Conservation (phyloP, 1,140 invertebrate genomes). For the Drosophila navojoa region DNA sequence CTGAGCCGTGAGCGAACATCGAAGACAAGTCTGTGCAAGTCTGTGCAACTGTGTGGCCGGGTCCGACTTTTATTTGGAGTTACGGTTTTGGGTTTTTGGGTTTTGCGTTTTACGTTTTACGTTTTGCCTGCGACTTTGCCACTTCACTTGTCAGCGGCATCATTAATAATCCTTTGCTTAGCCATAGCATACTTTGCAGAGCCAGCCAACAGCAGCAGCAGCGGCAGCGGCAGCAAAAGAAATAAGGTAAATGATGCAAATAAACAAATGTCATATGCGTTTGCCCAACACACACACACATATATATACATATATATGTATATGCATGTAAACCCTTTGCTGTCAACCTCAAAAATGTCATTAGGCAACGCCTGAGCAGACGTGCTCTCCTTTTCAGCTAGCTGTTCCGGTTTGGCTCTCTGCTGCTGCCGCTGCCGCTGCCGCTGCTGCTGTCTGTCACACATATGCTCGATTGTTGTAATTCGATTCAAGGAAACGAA, state of each 20-base stretch:
- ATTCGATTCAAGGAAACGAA: conserved; percentile 67
- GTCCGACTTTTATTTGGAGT: not conserved
- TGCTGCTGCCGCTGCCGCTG: no score
- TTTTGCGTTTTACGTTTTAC: not conserved
- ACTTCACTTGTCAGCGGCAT: conserved; percentile 80
- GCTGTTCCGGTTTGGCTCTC: conserved; percentile 11
- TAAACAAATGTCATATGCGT: conserved; percentile 83
- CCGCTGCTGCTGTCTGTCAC: conserved; percentile 26
- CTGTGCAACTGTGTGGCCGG: not conserved
- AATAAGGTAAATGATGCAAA: conserved; percentile 83
- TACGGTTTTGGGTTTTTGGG: not conserved
- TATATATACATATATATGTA: conserved; percentile 8
- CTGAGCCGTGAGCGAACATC: no score
- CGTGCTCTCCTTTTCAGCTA: conserved; percentile 59
- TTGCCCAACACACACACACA: conserved; percentile 27
- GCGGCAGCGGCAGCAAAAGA: not conserved
- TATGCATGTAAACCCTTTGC: conserved; percentile 33
- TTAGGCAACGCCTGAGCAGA: conserved; percentile 65
- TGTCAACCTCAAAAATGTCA: conserved; percentile 82
- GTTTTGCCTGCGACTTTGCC: conserved; percentile 53
- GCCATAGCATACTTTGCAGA: conserved; percentile 60
- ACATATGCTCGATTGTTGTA: conserved; percentile 79
- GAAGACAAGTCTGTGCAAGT: conserved; percentile 10
- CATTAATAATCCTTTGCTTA: conserved; percentile 80
- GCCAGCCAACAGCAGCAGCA: no score